Percentiles rank a stretch among this genome's conserved stretches.
phyloP scores from a whole-genome alignment of 1,140 invertebrate species.

The Drosophila leontia region DNA sequence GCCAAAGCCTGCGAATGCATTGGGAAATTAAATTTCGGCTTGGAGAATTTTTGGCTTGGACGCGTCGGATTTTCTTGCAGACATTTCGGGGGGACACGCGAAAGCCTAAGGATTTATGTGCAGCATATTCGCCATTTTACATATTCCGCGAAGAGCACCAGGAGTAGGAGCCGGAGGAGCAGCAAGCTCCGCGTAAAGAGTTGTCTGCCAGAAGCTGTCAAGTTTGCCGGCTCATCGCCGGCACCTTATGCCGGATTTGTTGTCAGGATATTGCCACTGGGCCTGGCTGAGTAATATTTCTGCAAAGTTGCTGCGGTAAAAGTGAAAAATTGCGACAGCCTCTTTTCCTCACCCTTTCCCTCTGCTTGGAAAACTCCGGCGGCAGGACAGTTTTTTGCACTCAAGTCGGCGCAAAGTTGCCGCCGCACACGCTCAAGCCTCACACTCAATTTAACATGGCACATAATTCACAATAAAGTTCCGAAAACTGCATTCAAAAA shows the following conservation, averaged over 20 bases:
- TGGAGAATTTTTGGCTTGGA: slow-evolving; percentile 16
- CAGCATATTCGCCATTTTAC: slow-evolving; percentile 78
- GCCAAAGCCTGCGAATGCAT: slow-evolving; percentile 45
- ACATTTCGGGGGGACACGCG: slow-evolving; percentile 38
- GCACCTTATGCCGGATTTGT: slow-evolving; percentile 76
- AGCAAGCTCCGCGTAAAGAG: slow-evolving; percentile 22
- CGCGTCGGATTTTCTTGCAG: slow-evolving; percentile 29
- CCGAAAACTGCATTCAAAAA: slow-evolving; percentile 48
- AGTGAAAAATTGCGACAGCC: slow-evolving; percentile 75
- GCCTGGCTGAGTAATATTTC: slow-evolving; percentile 70
- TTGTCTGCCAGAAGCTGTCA: slow-evolving; percentile 70
- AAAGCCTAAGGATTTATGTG: slow-evolving; percentile 76
- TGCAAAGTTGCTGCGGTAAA: slow-evolving; percentile 80
- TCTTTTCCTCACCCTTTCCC: slow-evolving; percentile 8
- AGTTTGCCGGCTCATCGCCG: slow-evolving; percentile 70
- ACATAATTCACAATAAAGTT: slow-evolving; percentile 55
- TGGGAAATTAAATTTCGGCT: slow-evolving; percentile 64
- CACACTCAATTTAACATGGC: slow-evolving; percentile 71
- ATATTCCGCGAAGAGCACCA: slow-evolving; percentile 23
- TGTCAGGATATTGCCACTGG: slow-evolving; percentile 77
- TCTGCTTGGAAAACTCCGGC: slow-evolving; percentile 7
- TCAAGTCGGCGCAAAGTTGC: slow-evolving; percentile 47
- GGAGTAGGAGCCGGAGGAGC: background rate
- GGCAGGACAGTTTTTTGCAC: slow-evolving; percentile 46
- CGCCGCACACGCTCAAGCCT: slow-evolving; percentile 36